phyloP scores from a whole-genome alignment of 2,113 vertebrate species.

The Grus americana region DNA sequence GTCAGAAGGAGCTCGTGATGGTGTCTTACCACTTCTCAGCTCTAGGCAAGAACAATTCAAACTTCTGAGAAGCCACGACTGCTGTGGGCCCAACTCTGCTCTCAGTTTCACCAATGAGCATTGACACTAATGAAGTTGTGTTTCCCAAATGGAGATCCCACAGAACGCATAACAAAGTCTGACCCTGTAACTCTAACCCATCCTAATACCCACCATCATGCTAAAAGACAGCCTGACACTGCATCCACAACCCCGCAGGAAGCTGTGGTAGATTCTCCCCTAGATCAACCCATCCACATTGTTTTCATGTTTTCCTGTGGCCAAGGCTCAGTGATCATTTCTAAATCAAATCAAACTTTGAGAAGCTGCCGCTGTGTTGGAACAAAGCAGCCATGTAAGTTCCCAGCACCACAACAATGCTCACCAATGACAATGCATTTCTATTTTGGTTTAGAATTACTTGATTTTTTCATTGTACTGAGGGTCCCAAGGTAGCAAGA shows the following conservation, averaged over 20 bases:
- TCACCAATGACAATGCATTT: neutral
- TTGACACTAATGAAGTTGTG: neutral
- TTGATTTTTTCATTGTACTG: neutral
- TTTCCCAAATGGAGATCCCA: neutral
- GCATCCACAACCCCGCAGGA: neutral
- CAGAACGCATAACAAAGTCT: neutral
- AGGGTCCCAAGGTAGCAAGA: neutral
- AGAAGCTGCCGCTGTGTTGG: neutral
- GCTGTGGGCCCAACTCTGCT: neutral
- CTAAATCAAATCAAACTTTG: neutral
- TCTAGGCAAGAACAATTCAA: neutral
- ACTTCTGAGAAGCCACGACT: neutral
- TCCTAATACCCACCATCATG: neutral
- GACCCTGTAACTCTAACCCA: neutral
- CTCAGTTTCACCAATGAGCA: constrained; percentile 30
- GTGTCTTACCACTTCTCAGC: neutral
- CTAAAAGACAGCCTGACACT: neutral
- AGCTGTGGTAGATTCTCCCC: neutral
- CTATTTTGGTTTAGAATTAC: neutral
- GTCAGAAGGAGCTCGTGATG: neutral
- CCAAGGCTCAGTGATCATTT: neutral
- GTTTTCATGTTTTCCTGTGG: neutral
- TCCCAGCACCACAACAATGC: neutral
- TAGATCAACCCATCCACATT: neutral
- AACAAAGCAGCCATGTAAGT: neutral